Base-by-base conservation (phyloP, 1,140 invertebrate species). In the Temnothorax curvispinosus region DNA sequence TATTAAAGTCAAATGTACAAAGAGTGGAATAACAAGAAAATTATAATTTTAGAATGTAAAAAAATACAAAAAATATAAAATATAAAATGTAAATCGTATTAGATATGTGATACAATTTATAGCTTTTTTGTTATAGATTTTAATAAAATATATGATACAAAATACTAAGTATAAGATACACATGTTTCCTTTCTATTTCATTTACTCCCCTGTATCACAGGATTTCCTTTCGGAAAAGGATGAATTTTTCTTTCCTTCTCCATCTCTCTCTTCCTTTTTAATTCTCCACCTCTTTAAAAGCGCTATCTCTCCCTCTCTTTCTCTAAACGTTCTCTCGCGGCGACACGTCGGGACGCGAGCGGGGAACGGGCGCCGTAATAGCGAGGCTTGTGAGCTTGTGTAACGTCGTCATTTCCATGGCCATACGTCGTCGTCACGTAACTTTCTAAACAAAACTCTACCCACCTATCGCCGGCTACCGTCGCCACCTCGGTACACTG, bases 381-480 rank as follows among this genome's bases (percentile, higher is more conserved):
- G 38, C 81, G 71, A 85, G 85, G 47, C 78, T 87, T 78, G 77
- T 78, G 87, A 82, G 90, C 88, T 92, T 90, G 90, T 90, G 89
- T 92, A 92, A 92, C 88, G 88, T 89, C 87, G 88, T 92, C 85
- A 89, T 89, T 93, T 92, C 89, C 91, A 92, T 88, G 91, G 90
- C 87, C 92, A 91, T 90, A 88, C 85, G 80, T 76, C 88, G 81
- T 60, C 64, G 76, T 86, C 86, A 78, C 86, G 89, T 91, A 89
- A 93, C 92, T 93, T 93, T 93, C 92, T 92, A 93, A 91, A 91
- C 91, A 92, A 93, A 92, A 92, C 69, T 76, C 86, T 74, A 85
- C 86, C 85, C 85, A 56, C 78, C 67, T 72, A 88, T 56, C 54
- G 21, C 21, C 21, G 5, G 58, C 44, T 52, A n/a, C 47, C 50